Evolutionary conservation across 1,140 invertebrate species (phyloP).

Genomic region (Armadillidium nasatum): DNA sequence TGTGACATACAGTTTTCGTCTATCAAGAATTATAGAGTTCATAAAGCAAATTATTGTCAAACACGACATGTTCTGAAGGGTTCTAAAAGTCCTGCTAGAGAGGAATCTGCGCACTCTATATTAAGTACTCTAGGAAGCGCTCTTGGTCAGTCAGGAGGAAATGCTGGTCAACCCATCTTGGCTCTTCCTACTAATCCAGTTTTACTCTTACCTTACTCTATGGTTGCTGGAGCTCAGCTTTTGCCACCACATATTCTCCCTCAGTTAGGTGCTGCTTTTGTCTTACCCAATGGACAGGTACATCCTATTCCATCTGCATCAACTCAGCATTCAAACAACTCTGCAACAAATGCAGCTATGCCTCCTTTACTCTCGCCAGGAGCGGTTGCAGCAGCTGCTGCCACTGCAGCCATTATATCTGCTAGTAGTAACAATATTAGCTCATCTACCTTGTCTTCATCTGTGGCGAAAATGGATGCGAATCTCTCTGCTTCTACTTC

Average conservation of each 20-base stretch:
- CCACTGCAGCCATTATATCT: neutral
- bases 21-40: constrained; percentile 84
- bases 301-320: constrained; percentile 56
- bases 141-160: constrained; percentile 53
- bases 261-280: constrained; percentile 61
- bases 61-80: constrained; percentile 64
- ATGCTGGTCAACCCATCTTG: constrained; percentile 64
- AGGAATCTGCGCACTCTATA: constrained; percentile 46
- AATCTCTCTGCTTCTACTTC: neutral
- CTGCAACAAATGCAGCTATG: constrained; percentile 19
- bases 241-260: constrained; percentile 58
- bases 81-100: constrained; percentile 37
- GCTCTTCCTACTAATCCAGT: constrained; percentile 85
- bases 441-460: neutral
- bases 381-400: constrained; percentile 3
- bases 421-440: neutral
- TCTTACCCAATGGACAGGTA: constrained; percentile 74
- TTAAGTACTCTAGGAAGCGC: constrained; percentile 53
- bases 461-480: neutral
- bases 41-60: constrained; percentile 91
- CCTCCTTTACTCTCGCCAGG: constrained; percentile 29
- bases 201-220: constrained; percentile 77
- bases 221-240: constrained; percentile 73
- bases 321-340: constrained; percentile 26
- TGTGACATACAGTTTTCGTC: constrained; percentile 89